Evolutionary conservation across 1,140 invertebrate species (phyloP).

Genomic region (Proctacanthus coquilletti): DNA sequence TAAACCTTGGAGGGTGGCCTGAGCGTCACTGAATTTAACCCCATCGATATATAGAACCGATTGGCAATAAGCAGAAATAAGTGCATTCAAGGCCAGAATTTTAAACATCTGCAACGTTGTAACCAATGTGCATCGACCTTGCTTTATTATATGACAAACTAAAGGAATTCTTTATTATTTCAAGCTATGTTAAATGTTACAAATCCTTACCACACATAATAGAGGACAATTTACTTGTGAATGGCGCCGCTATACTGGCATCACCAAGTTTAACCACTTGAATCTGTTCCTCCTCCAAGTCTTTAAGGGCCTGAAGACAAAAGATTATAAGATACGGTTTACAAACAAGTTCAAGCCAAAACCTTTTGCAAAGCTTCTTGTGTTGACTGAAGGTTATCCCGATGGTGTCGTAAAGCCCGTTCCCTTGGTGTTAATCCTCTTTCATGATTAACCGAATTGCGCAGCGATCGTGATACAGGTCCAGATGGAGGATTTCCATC

Average conservation of each 20-base stretch:
- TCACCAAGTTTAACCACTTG: constrained; percentile 91
- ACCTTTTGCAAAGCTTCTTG: constrained; percentile 33
- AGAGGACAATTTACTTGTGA: constrained; percentile 94
- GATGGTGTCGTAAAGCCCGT: constrained; percentile 20
- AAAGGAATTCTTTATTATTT: constrained; percentile 16
- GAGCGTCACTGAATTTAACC: constrained; percentile 93
- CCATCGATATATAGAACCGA: constrained; percentile 97
- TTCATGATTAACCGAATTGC: constrained; percentile 9
- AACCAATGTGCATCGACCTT: constrained; percentile 95
- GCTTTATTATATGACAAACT: constrained; percentile 99
- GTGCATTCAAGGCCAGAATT: constrained; percentile 95
- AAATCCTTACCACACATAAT: constrained; percentile 76
- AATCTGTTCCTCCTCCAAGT: constrained; percentile 81
- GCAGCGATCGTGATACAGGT: background rate
- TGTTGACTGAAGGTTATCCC: constrained; percentile 27
- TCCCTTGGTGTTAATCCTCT: constrained; percentile 19
- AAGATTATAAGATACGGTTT: background rate
- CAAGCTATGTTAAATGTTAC: background rate
- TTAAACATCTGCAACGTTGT: constrained; percentile 99
- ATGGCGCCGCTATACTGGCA: constrained; percentile 97
- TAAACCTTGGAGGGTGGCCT: constrained; percentile 91
- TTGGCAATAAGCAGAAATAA: constrained; percentile 96
- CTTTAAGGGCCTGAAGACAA: constrained; percentile 41
- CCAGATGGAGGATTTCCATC: constrained; percentile 6
- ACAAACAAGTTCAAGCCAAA: constrained; percentile 56